Base-by-base conservation (phyloP, 1,140 invertebrate genomes). In the Aphaenogaster rudis region DNA sequence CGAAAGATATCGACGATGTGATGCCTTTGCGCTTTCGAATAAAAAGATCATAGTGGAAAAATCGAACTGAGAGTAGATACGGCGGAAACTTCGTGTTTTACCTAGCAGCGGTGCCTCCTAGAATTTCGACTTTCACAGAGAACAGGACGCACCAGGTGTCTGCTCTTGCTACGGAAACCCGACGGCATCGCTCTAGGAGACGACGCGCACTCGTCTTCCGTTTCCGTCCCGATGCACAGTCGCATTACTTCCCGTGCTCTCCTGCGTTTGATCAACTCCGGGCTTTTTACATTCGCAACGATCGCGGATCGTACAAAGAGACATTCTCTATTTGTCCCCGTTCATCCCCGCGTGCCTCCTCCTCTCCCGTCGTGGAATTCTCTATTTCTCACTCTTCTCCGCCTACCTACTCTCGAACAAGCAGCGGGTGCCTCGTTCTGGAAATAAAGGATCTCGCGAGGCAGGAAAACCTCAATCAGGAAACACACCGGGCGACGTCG, bases 401-500 rank as follows among this genome's bases (percentile, higher is more conserved):
- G 45, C n/a, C n/a, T 52, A 21, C 17, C 66, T 50, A 48, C 74
- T 61, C 33, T 66, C 81, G 63, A 77, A 36, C 54, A 28, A 52
- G 17, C 80, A 28, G 48, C n/a, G 15, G 9, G 17, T 36, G 36
- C n/a, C 39, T 21, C 39, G 67, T 57, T 67, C 77, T 59, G 66
- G 11, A 69, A 77, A 88, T 74, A 84, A 91, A 90, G 61, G 42
- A 39, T 21, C 63, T 74, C 64, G n/a, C 77, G 89, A 87, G 67
- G 59, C 78, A 87, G 87, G 90, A 87, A 88, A 88, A 91, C 87
- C 90, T 91, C 90, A 89, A 91, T 91, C 90, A 79, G 84, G 71
- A 89, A 91, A 90, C 86, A 91, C 79, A 91, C 66, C 36, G 89
- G 67, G 76, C 72, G 74, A 88, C 88, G 86, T 92, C 89, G 87